Conservation (phyloP, 1,140 invertebrate species). For the Euborellia annulipes region DNA sequence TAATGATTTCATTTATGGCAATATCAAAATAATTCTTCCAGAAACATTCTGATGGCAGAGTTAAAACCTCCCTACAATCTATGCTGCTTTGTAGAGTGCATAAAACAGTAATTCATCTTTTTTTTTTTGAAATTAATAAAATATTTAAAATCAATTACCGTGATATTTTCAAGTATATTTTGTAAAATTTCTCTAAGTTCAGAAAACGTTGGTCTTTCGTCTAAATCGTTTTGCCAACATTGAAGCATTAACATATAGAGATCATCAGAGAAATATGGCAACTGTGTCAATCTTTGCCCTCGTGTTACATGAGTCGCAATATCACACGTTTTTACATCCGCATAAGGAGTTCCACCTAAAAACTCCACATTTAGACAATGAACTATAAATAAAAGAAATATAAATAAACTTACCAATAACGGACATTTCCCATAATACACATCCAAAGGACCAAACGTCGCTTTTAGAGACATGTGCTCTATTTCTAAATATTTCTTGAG, state of each 20-base stretch:
- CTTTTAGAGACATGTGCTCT: slow-evolving; percentile 46
- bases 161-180: slow-evolving; percentile 3
- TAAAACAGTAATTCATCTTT: background rate
- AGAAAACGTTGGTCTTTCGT: slow-evolving; percentile 55
- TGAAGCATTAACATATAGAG: slow-evolving; percentile 67
- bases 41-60: background rate
- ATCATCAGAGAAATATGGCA: slow-evolving; percentile 53
- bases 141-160: background rate
- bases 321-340: slow-evolving; percentile 43
- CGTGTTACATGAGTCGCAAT: slow-evolving; percentile 46
- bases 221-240: slow-evolving; percentile 69
- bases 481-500: slow-evolving; percentile 53
- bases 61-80: background rate
- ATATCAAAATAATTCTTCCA: background rate
- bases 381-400: too few species aligned
- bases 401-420: slow-evolving; percentile 38
- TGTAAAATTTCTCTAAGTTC: slow-evolving; percentile 28
- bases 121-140: background rate
- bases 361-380: slow-evolving; percentile 1
- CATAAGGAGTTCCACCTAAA: slow-evolving; percentile 57
- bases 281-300: slow-evolving; percentile 52
- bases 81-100: background rate
- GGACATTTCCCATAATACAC: slow-evolving; percentile 67
- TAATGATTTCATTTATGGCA: background rate
- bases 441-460: slow-evolving; percentile 69